A percentile compares a stretch with the other conserved stretches of the same genome.
Conservation (phyloP, 2,113 vertebrate species). For the Megaptera novaeangliae region DNA sequence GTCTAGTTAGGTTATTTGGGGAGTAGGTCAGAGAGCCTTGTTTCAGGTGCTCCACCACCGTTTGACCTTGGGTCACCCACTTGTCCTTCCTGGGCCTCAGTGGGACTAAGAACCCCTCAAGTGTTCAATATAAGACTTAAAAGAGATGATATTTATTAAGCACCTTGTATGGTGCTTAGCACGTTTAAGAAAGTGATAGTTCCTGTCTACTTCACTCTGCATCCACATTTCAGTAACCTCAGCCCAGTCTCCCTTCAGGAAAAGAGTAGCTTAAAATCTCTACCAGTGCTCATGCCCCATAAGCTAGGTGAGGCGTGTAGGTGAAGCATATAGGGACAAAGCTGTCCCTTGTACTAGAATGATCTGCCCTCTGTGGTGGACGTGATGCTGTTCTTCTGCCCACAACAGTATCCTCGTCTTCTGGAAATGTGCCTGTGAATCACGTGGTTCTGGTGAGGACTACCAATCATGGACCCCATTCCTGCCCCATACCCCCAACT, state of each 20-base stretch:
- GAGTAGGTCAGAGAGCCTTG: background rate
- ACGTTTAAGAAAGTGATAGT: background rate
- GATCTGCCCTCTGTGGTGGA: background rate
- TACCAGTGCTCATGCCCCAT: background rate
- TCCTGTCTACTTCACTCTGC: background rate
- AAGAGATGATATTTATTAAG: background rate
- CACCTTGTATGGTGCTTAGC: background rate
- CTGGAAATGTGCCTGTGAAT: background rate
- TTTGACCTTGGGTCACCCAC: background rate
- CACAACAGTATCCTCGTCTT: background rate
- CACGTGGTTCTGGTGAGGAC: background rate
- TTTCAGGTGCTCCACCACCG: background rate
- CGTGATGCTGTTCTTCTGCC: no score
- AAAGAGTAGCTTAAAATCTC: background rate
- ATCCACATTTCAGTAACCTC: background rate
- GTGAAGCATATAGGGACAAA: background rate
- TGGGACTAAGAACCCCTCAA: background rate
- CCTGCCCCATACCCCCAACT: background rate
- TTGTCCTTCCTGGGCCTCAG: background rate
- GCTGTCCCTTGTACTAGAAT: background rate
- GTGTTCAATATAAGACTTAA: background rate
- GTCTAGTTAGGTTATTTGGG: background rate
- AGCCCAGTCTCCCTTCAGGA: background rate
- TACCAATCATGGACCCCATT: background rate
- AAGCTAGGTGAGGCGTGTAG: background rate